A percentile compares a stretch with the other conserved stretches of the same genome.
Conservation (phyloP, 2,888 invertebrate genomes). For the Iphiclides podalirius region DNA sequence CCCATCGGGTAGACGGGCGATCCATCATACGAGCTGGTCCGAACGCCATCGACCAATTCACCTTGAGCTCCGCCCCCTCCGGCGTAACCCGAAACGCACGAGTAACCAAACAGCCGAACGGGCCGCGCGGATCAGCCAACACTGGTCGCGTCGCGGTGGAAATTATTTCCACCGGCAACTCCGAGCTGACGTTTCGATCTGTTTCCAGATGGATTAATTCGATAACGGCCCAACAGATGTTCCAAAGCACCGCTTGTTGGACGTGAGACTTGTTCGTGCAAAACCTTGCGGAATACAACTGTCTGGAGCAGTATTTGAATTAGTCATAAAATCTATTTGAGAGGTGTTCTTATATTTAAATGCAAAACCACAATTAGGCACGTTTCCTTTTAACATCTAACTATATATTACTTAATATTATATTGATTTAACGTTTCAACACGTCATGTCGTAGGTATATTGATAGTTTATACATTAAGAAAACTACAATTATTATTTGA, state of each 20-base stretch:
- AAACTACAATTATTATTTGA: no score
- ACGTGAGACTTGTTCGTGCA: constrained; percentile 28
- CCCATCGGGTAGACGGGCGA: constrained; percentile 63
- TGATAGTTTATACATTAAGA: no score
- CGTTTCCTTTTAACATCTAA: no score
- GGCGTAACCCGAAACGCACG: constrained; percentile 3
- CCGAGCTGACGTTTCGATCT: constrained; percentile 76
- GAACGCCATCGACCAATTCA: constrained; percentile 42
- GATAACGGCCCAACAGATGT: constrained; percentile 74
- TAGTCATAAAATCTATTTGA: no score
- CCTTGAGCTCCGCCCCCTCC: constrained; percentile 34
- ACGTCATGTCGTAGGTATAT: no score
- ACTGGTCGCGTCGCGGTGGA: constrained; percentile 49
- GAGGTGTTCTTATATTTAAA: no score
- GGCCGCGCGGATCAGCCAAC: constrained; percentile 32
- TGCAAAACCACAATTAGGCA: no score
- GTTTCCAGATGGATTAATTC: constrained; percentile 78
- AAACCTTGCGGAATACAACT: constrained; percentile 7
- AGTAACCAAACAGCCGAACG: constrained; percentile 17
- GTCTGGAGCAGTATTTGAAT: constrained; percentile 3
- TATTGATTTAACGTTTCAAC: no score
- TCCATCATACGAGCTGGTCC: constrained; percentile 68
- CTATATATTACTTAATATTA: no score
- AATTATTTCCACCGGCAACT: constrained; percentile 72
- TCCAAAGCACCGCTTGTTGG: constrained; percentile 43